Conservation (phyloP, 2,113 vertebrate genomes). For the Centropristis striata region DNA sequence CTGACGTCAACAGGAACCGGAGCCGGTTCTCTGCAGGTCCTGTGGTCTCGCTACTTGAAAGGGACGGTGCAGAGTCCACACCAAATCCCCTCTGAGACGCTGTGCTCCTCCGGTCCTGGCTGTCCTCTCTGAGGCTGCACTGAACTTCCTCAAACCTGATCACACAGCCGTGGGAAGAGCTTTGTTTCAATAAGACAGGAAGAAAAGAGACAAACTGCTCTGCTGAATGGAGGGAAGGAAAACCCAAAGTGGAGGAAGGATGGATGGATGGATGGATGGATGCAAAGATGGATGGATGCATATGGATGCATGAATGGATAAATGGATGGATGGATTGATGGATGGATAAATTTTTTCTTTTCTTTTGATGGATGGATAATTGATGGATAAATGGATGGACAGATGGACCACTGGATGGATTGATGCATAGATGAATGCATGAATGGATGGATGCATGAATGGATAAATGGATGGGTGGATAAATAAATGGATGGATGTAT, state of each 20-base stretch:
- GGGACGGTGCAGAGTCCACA: conserved; percentile 60
- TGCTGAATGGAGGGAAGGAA: background rate
- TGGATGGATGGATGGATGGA: too few relatives aligned
- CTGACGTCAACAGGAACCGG: conserved; percentile 61
- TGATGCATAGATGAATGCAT: too few relatives aligned
- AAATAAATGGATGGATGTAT: too few relatives aligned
- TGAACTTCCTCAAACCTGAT: conserved; percentile 64
- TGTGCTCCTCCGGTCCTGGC: conserved; percentile 51
- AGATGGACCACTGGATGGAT: too few relatives aligned
- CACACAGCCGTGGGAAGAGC: conserved; percentile 35
- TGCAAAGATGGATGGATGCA: too few relatives aligned
- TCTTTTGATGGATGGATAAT: too few relatives aligned
- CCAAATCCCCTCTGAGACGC: conserved; percentile 45
- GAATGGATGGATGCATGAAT: too few relatives aligned
- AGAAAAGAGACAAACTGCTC: background rate
- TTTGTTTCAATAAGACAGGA: conserved; percentile 5
- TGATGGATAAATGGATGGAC: too few relatives aligned
- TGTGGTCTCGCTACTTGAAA: conserved; percentile 67
- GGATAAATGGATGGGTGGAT: too few relatives aligned
- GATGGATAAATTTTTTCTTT: too few relatives aligned
- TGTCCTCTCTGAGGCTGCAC: conserved; percentile 48
- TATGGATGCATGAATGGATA: too few relatives aligned
- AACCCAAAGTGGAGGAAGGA: background rate
- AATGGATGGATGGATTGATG: too few relatives aligned
- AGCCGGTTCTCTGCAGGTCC: conserved; percentile 55